phyloP scores from a whole-genome alignment of 2,113 vertebrate genomes.

The Ptychochromis oligacanthus region DNA sequence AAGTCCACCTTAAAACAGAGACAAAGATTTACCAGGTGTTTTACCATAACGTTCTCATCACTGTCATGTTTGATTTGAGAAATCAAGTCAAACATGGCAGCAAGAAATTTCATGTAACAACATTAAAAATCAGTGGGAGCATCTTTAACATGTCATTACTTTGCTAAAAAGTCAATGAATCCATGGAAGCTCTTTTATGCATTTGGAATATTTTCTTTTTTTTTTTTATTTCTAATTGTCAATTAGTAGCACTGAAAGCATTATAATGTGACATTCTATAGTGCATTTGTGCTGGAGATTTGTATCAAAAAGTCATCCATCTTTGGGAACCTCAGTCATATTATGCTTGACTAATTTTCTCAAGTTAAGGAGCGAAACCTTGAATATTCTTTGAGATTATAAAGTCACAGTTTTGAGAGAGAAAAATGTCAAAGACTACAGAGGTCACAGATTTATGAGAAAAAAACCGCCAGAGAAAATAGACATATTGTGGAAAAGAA shows the following conservation, averaged over 20 bases:
- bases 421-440: background rate
- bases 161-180: background rate
- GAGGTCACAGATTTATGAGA: background rate
- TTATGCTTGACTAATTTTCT: background rate
- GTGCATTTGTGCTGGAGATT: background rate
- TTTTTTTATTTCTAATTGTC: background rate
- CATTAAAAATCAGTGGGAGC: background rate
- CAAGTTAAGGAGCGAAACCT: background rate
- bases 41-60: background rate
- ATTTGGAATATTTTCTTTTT: background rate
- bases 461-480: background rate
- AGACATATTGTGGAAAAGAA: background rate
- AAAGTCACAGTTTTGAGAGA: background rate
- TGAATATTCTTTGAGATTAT: background rate
- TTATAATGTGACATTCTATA: background rate
- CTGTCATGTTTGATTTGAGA: background rate
- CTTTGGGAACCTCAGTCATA: background rate
- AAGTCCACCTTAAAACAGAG: constrained; percentile 86
- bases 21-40: background rate
- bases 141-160: background rate
- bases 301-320: background rate
- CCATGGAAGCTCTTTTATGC: too few species aligned
- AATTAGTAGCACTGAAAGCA: background rate
- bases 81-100: background rate
- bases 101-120: background rate